Conservation (phyloP, 2,113 vertebrate genomes). For the Grallaria varia region DNA sequence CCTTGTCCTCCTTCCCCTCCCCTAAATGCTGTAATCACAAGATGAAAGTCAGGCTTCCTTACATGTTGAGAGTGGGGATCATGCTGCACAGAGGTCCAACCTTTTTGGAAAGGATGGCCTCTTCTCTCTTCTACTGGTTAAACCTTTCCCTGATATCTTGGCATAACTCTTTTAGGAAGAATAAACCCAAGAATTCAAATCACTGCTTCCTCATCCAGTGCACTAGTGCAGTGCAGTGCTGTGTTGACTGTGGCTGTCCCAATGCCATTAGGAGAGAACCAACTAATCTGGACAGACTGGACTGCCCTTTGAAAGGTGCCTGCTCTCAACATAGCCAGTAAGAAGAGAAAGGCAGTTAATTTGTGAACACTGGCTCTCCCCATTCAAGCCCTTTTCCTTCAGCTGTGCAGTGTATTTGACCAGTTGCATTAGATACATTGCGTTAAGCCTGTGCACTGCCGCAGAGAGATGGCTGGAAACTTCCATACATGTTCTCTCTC, state of each 20-base stretch:
- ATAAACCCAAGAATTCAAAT: not conserved
- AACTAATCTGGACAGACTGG: not conserved
- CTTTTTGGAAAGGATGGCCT: not conserved
- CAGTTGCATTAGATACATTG: not conserved
- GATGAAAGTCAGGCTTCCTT: not conserved
- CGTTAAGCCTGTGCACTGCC: not conserved
- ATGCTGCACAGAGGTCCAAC: not conserved
- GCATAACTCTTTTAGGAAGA: not conserved
- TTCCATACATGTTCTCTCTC: not conserved
- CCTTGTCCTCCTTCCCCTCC: not conserved
- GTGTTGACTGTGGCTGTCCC: not conserved
- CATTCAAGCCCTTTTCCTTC: not conserved
- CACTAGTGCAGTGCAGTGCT: not conserved
- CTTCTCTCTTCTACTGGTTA: not conserved
- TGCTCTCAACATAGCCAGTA: not conserved
- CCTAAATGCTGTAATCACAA: not conserved
- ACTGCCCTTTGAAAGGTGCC: not conserved
- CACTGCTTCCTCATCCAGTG: not conserved
- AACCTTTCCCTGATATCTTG: not conserved
- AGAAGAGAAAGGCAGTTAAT: not conserved
- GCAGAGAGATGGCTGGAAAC: not conserved
- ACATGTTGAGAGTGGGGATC: not conserved
- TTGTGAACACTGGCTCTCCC: not conserved
- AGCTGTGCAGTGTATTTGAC: accelerated
- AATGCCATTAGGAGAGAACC: not conserved